These are phyloP conservation scores for Drosophila gaucha DNA, from an alignment of 2,888 invertebrate genomes.

Conservation along the genomic window DNA sequence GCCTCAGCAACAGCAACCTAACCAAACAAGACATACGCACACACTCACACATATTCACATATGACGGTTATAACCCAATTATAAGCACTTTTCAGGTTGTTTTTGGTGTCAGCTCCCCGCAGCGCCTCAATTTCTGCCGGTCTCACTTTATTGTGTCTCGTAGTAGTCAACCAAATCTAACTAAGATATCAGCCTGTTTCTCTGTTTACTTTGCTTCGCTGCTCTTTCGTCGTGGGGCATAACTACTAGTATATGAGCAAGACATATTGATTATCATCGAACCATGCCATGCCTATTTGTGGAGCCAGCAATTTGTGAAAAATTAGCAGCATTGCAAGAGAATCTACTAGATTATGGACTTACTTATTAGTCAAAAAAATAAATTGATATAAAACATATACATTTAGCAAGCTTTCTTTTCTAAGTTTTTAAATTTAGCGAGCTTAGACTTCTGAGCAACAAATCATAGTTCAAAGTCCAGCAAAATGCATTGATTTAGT, in stretches of 20 bases:
- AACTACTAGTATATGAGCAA: background rate
- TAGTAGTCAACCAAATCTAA: slow-evolving; percentile 36
- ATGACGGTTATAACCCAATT: slow-evolving; percentile 75
- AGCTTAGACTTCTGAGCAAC: too few relatives aligned
- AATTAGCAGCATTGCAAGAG: background rate
- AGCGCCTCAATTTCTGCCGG: slow-evolving; percentile 30
- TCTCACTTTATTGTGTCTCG: slow-evolving; percentile 26
- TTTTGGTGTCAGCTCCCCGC: slow-evolving; percentile 67
- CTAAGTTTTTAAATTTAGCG: too few relatives aligned
- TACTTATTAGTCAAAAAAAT: too few relatives aligned
- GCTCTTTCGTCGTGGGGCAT: slow-evolving; percentile 1
- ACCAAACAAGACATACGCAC: slow-evolving; percentile 38
- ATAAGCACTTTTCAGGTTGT: slow-evolving; percentile 64
- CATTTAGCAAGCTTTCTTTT: too few relatives aligned
- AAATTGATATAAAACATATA: too few relatives aligned
- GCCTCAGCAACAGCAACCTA: slow-evolving; percentile 15
- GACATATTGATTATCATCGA: background rate
- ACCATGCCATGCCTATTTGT: background rate
- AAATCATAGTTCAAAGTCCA: too few relatives aligned
- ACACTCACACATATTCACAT: slow-evolving; percentile 27
- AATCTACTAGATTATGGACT: too few relatives aligned
- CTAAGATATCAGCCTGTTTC: slow-evolving; percentile 48
- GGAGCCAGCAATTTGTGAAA: background rate
- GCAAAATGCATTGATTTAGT: too few relatives aligned
- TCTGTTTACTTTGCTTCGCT: slow-evolving; percentile 23